These are phyloP conservation scores for Peromyscus polionotus DNA, from an alignment of 2,113 vertebrate species.

Conservation along the genomic window DNA sequence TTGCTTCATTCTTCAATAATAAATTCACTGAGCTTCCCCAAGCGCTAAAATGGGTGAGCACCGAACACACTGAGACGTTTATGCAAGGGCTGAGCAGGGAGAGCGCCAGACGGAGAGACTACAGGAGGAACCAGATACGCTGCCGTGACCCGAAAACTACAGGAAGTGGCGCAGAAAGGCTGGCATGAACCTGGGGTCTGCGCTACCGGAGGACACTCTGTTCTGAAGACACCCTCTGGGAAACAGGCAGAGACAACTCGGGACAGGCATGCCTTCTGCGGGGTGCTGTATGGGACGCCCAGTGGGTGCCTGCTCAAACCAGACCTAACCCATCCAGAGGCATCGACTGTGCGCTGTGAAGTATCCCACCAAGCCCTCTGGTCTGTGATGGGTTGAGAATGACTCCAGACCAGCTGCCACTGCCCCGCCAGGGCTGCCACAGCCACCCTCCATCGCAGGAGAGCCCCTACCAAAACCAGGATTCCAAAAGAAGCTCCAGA, in stretches of 20 bases:
- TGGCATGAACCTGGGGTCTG: too few relatives aligned
- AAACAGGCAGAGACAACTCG: neutral
- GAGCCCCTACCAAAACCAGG: neutral
- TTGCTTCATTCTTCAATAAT: neutral
- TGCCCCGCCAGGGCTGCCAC: fast-evolving
- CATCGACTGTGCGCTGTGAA: neutral
- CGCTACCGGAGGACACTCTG: neutral
- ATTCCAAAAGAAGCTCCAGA: neutral
- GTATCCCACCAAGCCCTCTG: fast-evolving
- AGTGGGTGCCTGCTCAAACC: neutral
- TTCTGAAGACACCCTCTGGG: neutral
- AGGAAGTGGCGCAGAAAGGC: neutral
- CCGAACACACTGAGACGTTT: too few relatives aligned
- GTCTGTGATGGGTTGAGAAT: fast-evolving
- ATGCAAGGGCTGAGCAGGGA: fast-evolving
- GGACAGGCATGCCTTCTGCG: fast-evolving
- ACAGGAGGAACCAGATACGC: neutral
- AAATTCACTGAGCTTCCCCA: too few relatives aligned
- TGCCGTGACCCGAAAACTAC: neutral
- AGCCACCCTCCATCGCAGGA: neutral
- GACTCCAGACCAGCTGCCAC: fast-evolving
- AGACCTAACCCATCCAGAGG: neutral
- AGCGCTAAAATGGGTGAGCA: fast-evolving
- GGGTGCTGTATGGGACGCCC: too few relatives aligned
- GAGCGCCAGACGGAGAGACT: too few relatives aligned